phyloP scores from a whole-genome alignment of 2,888 invertebrate species.

The Clanis bilineata region DNA sequence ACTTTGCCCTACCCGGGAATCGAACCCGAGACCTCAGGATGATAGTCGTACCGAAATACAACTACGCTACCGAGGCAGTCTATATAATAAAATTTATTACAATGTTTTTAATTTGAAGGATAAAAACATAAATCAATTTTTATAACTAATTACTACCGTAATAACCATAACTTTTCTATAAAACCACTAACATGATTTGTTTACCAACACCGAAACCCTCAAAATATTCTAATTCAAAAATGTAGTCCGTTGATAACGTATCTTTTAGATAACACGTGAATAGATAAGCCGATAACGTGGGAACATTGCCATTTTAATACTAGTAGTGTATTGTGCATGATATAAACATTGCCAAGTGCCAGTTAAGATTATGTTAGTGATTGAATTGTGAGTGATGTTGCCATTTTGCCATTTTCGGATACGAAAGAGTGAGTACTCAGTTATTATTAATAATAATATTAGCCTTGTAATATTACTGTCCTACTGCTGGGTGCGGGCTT shows the following conservation, averaged over 20 bases:
- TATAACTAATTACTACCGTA: not conserved
- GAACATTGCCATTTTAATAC: constrained; percentile 8
- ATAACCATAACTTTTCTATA: not conserved
- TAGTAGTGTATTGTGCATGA: not conserved
- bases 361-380: not conserved
- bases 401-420: constrained; percentile 7
- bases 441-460: no score
- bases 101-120: no score
- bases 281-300: constrained; percentile 18
- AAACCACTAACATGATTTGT: not conserved
- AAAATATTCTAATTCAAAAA: constrained; percentile 13
- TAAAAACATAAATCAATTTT: not conserved
- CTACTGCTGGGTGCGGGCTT: no score
- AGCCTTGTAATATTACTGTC: no score
- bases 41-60: no score
- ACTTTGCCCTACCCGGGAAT: no score
- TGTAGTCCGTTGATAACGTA: constrained; percentile 14
- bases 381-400: not conserved
- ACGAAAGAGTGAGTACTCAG: not conserved
- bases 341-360: constrained; percentile 6
- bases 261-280: constrained; percentile 4
- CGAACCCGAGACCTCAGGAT: no score
- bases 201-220: constrained; percentile 9
- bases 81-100: no score
- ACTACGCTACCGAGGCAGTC: no score